phyloP scores from a whole-genome alignment of 2,888 invertebrate species.

The Lasioglossum vierecki region DNA sequence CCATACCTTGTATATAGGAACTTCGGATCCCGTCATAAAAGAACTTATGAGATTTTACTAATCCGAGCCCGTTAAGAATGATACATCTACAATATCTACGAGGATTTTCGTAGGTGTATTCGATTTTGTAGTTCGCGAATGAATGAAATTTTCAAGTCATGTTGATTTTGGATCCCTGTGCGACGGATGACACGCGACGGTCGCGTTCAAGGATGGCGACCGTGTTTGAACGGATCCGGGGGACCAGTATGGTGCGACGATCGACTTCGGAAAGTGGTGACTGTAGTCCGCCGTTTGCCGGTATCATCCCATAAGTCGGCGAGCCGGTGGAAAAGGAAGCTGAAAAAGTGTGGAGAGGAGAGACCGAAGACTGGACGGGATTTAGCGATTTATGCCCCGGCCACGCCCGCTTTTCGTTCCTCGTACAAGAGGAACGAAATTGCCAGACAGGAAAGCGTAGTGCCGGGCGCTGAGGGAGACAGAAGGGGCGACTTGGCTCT shows the following conservation, averaged over 20 bases:
- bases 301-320: constrained; percentile 1
- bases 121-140: no score
- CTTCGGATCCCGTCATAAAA: no score
- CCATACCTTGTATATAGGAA: no score
- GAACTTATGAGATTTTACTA: no score
- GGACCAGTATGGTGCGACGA: not conserved
- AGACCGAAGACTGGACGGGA: constrained; percentile 54
- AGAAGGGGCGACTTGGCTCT: constrained; percentile 43
- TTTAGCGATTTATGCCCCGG: constrained; percentile 67
- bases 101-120: no score
- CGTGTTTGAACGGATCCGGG: no score
- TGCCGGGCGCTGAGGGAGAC: constrained; percentile 17
- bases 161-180: no score
- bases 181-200: no score
- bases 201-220: not conserved
- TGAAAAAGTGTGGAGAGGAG: constrained; percentile 27
- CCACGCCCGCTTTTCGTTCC: constrained; percentile 70
- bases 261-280: constrained; percentile 10
- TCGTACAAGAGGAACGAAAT: constrained; percentile 63
- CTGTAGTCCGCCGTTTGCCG: constrained; percentile 4
- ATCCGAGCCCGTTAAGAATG: no score
- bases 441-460: constrained; percentile 54
- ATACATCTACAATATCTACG: no score
- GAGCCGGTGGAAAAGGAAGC: constrained; percentile 9
- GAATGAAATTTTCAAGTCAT: no score